Evolutionary conservation across 2,113 vertebrate genomes (phyloP).

Genomic region (Syngnathoides biaculeatus): DNA sequence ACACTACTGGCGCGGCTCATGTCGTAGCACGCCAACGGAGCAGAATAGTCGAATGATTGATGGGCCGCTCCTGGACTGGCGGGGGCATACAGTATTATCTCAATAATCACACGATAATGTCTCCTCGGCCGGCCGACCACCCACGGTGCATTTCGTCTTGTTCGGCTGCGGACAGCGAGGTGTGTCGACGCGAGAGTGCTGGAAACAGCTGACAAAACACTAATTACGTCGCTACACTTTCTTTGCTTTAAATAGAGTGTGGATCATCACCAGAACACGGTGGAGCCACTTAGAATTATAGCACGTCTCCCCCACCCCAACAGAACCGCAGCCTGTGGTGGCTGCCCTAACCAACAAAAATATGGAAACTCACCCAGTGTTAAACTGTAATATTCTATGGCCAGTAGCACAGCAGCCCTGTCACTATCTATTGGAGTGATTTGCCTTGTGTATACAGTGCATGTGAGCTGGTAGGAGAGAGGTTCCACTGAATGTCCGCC

Average conservation of each 20-base stretch:
- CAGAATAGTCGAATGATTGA: conserved; percentile 69
- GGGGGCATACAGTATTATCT: conserved; percentile 68
- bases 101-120: conserved; percentile 74
- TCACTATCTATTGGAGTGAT: conserved; percentile 65
- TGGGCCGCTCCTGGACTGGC: conserved; percentile 63
- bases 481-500: conserved; percentile 50
- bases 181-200: conserved; percentile 63
- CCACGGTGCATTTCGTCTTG: conserved; percentile 50
- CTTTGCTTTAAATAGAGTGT: conserved; percentile 69
- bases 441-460: conserved; percentile 32
- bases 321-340: conserved; percentile 63
- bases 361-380: conserved; percentile 68
- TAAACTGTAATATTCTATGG: conserved; percentile 65
- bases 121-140: conserved; percentile 69
- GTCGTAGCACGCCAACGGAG: conserved; percentile 58
- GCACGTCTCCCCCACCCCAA: too few relatives aligned
- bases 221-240: conserved; percentile 67
- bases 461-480: conserved; percentile 17
- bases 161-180: conserved; percentile 58
- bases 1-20: conserved; percentile 57
- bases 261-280: conserved; percentile 67
- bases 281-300: conserved; percentile 66
- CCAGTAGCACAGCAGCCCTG: conserved; percentile 58
- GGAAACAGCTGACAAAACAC: conserved; percentile 72
- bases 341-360: conserved; percentile 58